A percentile compares a stretch with the other conserved stretches of the same genome.
Conservation (phyloP, 2,888 invertebrate genomes). For the Agrochola litura region DNA sequence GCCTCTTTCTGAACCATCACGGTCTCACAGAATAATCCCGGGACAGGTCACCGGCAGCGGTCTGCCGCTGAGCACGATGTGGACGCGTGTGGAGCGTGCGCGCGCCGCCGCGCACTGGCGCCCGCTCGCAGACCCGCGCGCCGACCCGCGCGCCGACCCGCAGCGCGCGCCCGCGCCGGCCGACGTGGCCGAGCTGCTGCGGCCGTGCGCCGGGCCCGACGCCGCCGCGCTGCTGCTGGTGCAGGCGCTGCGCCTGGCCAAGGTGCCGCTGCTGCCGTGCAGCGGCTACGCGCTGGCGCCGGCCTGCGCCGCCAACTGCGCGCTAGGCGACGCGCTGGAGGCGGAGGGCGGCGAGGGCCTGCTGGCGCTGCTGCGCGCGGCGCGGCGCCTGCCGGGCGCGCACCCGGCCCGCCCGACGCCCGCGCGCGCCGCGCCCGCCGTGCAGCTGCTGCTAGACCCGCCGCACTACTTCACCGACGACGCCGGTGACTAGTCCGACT, state of each 20-base stretch:
- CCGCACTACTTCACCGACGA: slow-evolving; percentile 81
- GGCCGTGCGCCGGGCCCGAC: slow-evolving; percentile 90
- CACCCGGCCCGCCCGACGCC: slow-evolving; percentile 63
- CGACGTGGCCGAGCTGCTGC: slow-evolving; percentile 93
- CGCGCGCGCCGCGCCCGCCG: slow-evolving; percentile 60
- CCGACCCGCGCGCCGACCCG: slow-evolving; percentile 91
- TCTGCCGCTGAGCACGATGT: slow-evolving; percentile 42
- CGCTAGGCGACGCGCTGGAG: slow-evolving; percentile 60
- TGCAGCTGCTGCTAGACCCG: slow-evolving; percentile 75
- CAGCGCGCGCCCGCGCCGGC: slow-evolving; percentile 91
- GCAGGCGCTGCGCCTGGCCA: slow-evolving; percentile 87
- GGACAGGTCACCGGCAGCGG: slow-evolving; percentile 35
- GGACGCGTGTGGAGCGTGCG: slow-evolving; percentile 66
- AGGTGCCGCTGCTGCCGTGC: slow-evolving; percentile 73
- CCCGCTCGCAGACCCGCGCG: slow-evolving; percentile 94
- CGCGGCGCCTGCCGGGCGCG: slow-evolving; percentile 69
- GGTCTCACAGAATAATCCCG: neutral
- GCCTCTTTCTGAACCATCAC: too few species aligned
- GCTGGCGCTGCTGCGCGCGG: slow-evolving; percentile 66
- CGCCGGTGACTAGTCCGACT: slow-evolving; percentile 45
- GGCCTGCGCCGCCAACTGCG: slow-evolving; percentile 49
- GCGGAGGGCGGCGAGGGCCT: slow-evolving; percentile 66
- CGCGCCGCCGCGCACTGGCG: slow-evolving; percentile 91
- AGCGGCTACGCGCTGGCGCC: slow-evolving; percentile 55
- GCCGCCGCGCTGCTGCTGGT: slow-evolving; percentile 91